phyloP scores from a whole-genome alignment of 2,113 vertebrate genomes.

The Tragelaphus scriptus region DNA sequence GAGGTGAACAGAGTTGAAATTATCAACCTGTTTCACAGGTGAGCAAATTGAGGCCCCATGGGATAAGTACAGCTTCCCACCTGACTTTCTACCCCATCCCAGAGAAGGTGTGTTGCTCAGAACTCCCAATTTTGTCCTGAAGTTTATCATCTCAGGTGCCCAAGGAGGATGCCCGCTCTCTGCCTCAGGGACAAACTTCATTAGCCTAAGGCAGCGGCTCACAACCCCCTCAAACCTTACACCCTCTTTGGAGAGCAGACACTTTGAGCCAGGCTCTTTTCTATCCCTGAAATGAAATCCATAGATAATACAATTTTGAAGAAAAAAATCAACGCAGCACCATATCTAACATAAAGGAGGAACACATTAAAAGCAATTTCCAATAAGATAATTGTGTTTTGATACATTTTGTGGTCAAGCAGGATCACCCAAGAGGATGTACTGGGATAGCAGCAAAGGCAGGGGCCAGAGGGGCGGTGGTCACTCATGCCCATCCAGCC shows the following conservation, averaged over 20 bases:
- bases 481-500: accelerated
- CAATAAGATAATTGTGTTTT: not conserved
- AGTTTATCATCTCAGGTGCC: not conserved
- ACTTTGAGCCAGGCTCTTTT: not conserved
- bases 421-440: not conserved
- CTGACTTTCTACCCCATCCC: not conserved
- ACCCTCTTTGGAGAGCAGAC: not conserved
- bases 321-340: not conserved
- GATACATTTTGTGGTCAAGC: not conserved
- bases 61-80: not conserved
- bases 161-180: not conserved
- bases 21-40: not conserved
- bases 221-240: not conserved
- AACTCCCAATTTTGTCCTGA: not conserved
- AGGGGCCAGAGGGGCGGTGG: accelerated
- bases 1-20: not conserved
- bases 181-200: not conserved
- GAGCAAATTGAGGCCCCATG: not conserved
- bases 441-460: accelerated
- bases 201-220: not conserved
- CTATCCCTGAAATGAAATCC: not conserved
- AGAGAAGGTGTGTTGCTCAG: not conserved
- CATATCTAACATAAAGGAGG: not conserved
- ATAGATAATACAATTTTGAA: not conserved
- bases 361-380: not conserved